A percentile compares a stretch with the other conserved stretches of the same genome.
phyloP scores from a whole-genome alignment of 2,797 vertebrate species.

The Aplochiton taeniatus region DNA sequence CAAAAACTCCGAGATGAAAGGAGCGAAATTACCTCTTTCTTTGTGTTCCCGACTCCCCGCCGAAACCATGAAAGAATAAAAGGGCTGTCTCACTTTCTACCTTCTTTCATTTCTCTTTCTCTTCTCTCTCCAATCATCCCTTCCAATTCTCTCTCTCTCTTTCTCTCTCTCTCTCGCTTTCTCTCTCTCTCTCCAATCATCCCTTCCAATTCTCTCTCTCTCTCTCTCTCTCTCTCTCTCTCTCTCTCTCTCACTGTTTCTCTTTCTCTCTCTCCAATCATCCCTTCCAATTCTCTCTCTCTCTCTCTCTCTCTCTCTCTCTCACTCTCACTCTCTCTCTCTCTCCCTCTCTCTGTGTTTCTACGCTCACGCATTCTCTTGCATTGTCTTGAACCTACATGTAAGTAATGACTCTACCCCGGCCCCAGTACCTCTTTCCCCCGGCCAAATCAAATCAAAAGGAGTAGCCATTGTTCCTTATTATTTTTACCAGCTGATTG shows the following conservation, averaged over 20 bases:
- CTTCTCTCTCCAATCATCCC: no score
- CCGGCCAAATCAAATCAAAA: slow-evolving; percentile 18
- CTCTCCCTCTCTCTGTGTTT: slow-evolving; percentile 11
- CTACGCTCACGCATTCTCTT: no score
- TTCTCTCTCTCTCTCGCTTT: slow-evolving; percentile 16
- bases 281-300: slow-evolving; percentile 16
- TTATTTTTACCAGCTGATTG: no score
- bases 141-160: background rate
- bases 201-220: no score
- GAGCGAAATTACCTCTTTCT: slow-evolving; percentile 8
- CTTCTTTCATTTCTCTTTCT: slow-evolving; percentile 17
- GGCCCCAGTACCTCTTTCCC: slow-evolving; percentile 2
- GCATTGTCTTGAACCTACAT: slow-evolving; percentile 24
- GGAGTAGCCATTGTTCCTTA: background rate
- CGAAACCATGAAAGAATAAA: slow-evolving; percentile 27
- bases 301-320: slow-evolving; percentile 23
- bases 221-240: slow-evolving; percentile 15
- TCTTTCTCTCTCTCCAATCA: background rate
- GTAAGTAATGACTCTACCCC: background rate
- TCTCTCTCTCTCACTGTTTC: background rate
- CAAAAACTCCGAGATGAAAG: slow-evolving; percentile 50
- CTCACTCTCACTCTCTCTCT: background rate
- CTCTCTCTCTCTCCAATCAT: no score
- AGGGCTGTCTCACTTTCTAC: slow-evolving; percentile 1
- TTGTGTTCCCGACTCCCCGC: slow-evolving; percentile 19